Conservation (phyloP, 2,797 vertebrate species). For the Apogon talboti region DNA sequence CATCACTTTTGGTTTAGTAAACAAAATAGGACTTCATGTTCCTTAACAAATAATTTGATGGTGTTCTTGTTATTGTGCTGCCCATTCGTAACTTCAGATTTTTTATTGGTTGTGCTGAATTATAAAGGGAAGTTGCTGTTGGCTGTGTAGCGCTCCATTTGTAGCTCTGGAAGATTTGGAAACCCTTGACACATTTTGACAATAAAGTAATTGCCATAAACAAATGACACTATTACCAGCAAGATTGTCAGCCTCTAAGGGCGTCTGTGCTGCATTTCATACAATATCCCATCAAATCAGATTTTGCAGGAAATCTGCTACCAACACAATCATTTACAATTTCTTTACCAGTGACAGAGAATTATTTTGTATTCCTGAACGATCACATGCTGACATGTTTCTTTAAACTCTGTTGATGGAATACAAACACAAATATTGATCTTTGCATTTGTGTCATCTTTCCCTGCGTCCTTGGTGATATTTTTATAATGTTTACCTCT, state of each 20-base stretch:
- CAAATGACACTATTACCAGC: constrained; percentile 61
- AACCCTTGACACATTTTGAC: constrained; percentile 49
- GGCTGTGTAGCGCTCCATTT: constrained; percentile 47
- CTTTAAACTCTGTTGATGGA: background rate
- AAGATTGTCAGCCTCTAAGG: constrained; percentile 44
- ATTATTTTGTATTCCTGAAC: background rate
- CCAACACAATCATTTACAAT: constrained; percentile 5
- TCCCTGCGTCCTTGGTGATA: background rate
- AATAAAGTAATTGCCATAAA: constrained; percentile 71
- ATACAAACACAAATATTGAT: background rate
- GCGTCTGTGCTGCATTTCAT: constrained; percentile 15
- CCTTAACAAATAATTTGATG: constrained; percentile 62
- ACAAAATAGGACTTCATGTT: constrained; percentile 68
- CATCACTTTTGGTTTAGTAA: constrained; percentile 58
- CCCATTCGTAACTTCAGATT: constrained; percentile 51
- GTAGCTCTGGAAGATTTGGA: constrained; percentile 57
- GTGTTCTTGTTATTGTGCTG: constrained; percentile 58
- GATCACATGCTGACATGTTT: background rate
- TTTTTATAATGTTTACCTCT: background rate
- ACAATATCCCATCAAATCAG: constrained; percentile 9
- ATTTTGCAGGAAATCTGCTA: constrained; percentile 33
- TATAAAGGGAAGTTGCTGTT: constrained; percentile 50
- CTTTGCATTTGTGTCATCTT: background rate
- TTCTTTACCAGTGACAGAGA: background rate
- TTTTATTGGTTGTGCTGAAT: constrained; percentile 54